Base-by-base conservation (phyloP, 2,113 vertebrate species). In the Bettongia penicillata region DNA sequence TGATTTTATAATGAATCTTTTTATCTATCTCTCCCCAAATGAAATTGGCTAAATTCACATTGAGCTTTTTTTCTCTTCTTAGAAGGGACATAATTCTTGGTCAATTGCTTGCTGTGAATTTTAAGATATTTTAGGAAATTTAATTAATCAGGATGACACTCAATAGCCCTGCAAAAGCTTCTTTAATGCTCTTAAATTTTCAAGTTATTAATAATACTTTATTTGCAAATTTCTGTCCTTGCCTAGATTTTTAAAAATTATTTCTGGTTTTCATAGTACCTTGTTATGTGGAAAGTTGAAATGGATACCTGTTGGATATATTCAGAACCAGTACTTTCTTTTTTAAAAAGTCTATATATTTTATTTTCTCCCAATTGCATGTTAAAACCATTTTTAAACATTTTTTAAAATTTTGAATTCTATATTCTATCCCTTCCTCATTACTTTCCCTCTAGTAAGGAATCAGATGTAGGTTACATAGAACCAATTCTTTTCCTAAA, bases 51-150 rank as follows among this genome's bases (percentile, higher is more conserved):
- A 93, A 24, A 14, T 93, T 94, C 9, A 37, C 49, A 84, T 51
- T 9, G 93, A 92, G 31, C 19, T 84, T 43, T 43, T 37, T 84
- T 43, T 84, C 8, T n/a, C 61, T 84, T 84, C 43, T 84, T 43
- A 84, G 14, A 84, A 68, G 22, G 3, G 51, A n/a, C 23, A 95
- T 51, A 48, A 51, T 0, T 3, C 89, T 5, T 8, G 4, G 8
- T 94, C 16, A 94, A 95, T 96, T 96, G 55, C 52, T 68, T 89
- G 37, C 22, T 90, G 31, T 93, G 68, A 43, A 93, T 9, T 43
- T 93, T 90, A 68, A 91, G 9, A 90, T 25, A 91, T 25, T 92
- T 97, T 96, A 94, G 94, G 28, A 43, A 51, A 53, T 0, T 61
- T 4, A 98, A 91, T 93, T 53, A 94, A 95, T 77, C 28, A 84